A percentile compares a stretch with the other conserved stretches of the same genome.
Evolutionary conservation across 2,113 vertebrate genomes (phyloP).

Genomic region (Daubentonia madagascariensis): DNA sequence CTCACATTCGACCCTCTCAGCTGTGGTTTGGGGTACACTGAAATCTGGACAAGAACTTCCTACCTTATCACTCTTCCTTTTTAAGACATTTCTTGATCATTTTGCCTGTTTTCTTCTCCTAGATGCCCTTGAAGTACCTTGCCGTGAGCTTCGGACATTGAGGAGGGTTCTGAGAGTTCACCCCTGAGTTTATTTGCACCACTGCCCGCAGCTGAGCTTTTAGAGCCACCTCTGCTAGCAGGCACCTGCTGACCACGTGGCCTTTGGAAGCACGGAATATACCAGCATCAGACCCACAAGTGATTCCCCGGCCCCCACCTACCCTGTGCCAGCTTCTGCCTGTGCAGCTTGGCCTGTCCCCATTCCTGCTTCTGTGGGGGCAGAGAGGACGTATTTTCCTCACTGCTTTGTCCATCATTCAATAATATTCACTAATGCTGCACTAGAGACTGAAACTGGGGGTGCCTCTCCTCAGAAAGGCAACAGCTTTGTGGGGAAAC

Average conservation of each 20-base stretch:
- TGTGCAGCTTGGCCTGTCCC: too few relatives aligned
- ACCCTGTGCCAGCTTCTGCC: too few relatives aligned
- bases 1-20: not conserved
- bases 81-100: not conserved
- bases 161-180: not conserved
- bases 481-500: not conserved
- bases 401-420: not conserved
- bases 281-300: not conserved
- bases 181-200: accelerated
- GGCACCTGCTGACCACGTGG: not conserved
- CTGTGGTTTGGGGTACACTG: not conserved
- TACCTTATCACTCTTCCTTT: not conserved
- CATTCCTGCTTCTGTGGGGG: too few relatives aligned
- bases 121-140: not conserved
- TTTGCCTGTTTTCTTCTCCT: not conserved
- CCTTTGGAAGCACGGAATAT: not conserved
- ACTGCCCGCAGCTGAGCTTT: not conserved
- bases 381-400: not conserved
- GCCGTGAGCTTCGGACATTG: not conserved
- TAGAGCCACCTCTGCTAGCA: not conserved
- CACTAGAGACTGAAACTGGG: not conserved
- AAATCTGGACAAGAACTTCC: not conserved
- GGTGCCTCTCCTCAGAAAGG: not conserved
- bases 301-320: not conserved
- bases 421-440: not conserved